These are phyloP conservation scores for Drosophila formosana DNA, from an alignment of 2,888 invertebrate species.

Conservation along the genomic window DNA sequence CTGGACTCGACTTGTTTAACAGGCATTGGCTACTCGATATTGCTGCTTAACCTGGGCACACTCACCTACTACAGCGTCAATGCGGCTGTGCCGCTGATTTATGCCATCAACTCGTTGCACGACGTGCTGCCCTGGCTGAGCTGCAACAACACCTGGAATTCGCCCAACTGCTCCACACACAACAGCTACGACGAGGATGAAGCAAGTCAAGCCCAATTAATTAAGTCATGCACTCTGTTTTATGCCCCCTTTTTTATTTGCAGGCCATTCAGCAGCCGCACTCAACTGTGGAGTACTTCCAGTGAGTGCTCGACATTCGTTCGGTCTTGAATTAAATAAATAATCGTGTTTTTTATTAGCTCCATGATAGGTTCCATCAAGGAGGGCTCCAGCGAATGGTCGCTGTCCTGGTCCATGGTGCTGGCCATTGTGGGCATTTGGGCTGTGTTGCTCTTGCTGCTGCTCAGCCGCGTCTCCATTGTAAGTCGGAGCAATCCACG, in stretches of 20 bases:
- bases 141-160: slow-evolving; percentile 93
- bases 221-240: neutral
- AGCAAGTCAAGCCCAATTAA: neutral
- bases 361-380: slow-evolving; percentile 74
- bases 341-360: slow-evolving; percentile 36
- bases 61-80: slow-evolving; percentile 94
- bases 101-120: slow-evolving; percentile 90
- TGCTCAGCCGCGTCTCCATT: slow-evolving; percentile 76
- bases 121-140: slow-evolving; percentile 91
- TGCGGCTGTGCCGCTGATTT: slow-evolving; percentile 93
- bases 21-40: slow-evolving; percentile 88
- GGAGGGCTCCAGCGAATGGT: slow-evolving; percentile 48
- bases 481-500: slow-evolving; percentile 55
- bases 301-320: slow-evolving; percentile 58
- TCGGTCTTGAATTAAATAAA: neutral
- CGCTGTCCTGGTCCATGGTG: slow-evolving; percentile 77
- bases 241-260: slow-evolving; percentile 5
- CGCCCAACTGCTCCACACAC: slow-evolving; percentile 84
- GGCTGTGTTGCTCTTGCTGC: slow-evolving; percentile 69
- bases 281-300: slow-evolving; percentile 82
- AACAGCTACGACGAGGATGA: slow-evolving; percentile 71
- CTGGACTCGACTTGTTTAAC: neutral
- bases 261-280: slow-evolving; percentile 73
- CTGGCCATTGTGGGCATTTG: slow-evolving; percentile 73
- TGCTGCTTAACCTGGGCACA: slow-evolving; percentile 92